Base-by-base conservation (phyloP, 2,888 invertebrate genomes). In the Anagyrus pseudococci region DNA sequence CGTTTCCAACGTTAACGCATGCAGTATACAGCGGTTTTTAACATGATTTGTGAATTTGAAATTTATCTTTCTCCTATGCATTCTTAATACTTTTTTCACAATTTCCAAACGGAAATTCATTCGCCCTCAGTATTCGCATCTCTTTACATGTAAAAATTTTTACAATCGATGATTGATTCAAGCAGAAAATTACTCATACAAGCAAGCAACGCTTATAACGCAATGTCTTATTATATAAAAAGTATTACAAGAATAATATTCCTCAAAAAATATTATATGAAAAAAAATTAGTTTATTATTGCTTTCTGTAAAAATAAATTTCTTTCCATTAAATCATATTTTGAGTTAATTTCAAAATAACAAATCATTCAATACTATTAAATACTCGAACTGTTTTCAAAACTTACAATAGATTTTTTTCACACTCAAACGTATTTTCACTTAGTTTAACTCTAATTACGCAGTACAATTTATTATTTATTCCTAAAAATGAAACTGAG, bases 1-100 rank as follows among this genome's bases (percentile, higher is more conserved):
- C 67, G 29, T 69, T 70, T 62, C 62, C 66, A 71, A 65, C 59
- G 58, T 62, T 64, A 68, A 67, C 69, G 71, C 70, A 71, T 68
- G 65, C 66, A 67, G 67, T 71, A 70, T 66, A 71, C 68, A 70
- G 67, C 58, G 48, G 59, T 67, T 66, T 67, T 63, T 54, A 4
- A 67, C 57, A 67, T 50, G 19, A 13, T 37, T 54, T 40, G 43
- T 22, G 26, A 64, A 62, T 40, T 40, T 2, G 57, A 64, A 56
- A 56, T 48, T 23, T 53, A 53, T 46, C 47, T 15, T 49, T 48
- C 13, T 8, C 22, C 43, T 54, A 26, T 50, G 17, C 33, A 17
- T 43, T n/a, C n/a, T n/a, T 49, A 60, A 60, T 48, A 43, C 49
- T 60, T 54, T 53, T 54, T 53, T 49, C 15, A 23, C 10, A 58